phyloP scores from a whole-genome alignment of 2,888 invertebrate genomes.

The Nyleta sp. region DNA sequence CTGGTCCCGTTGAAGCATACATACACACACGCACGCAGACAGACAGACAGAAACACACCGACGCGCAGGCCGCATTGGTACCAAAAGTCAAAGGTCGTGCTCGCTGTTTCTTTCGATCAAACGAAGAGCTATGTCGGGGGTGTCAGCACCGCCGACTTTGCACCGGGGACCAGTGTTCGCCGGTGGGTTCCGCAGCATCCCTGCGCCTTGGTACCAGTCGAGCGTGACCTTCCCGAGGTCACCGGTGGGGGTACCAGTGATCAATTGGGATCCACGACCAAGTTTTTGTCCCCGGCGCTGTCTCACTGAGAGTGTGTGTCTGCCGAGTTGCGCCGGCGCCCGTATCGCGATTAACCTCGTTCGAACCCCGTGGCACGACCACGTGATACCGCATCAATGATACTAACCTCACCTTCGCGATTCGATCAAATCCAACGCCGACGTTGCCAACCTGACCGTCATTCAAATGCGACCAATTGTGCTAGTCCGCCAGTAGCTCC shows the following conservation, averaged over 20 bases:
- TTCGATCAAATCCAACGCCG: conserved; percentile 38
- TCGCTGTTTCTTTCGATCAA: conserved; percentile 6
- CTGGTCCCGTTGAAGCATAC: neutral
- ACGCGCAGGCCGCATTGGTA: conserved; percentile 33
- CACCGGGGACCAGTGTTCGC: conserved; percentile 17
- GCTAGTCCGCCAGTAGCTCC: neutral
- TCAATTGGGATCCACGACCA: conserved; percentile 7
- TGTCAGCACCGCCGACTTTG: no score
- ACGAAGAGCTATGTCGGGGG: no score
- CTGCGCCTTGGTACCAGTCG: neutral
- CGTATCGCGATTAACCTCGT: conserved; percentile 80
- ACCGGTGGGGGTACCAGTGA: conserved; percentile 4
- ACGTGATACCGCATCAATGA: conserved; percentile 75
- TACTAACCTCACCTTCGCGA: conserved; percentile 74
- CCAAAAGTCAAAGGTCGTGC: conserved; percentile 59
- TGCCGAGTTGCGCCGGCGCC: conserved; percentile 77
- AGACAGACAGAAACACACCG: neutral
- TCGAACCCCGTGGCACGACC: conserved; percentile 75
- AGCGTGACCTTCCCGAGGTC: conserved; percentile 3
- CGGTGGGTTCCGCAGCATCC: no score
- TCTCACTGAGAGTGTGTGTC: neutral
- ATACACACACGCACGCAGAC: neutral
- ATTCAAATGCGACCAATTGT: neutral
- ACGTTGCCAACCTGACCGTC: conserved; percentile 30
- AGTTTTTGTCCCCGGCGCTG: conserved; percentile 3